phyloP scores from a whole-genome alignment of 2,113 vertebrate species.

The Jaculus jaculus region DNA sequence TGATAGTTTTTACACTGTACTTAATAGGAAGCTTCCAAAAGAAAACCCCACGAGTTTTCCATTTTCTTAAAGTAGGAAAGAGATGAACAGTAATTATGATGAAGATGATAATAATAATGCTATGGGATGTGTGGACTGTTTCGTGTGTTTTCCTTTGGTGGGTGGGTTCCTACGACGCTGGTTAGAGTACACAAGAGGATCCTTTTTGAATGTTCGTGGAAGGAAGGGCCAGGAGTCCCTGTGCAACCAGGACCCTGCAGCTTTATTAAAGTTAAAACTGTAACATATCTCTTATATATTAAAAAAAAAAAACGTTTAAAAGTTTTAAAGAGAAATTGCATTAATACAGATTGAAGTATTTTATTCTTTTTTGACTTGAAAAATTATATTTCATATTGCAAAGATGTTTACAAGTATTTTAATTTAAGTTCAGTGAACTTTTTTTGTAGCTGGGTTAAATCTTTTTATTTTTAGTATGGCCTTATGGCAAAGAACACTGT shows the following conservation, averaged over 20 bases:
- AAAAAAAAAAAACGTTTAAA: slow-evolving; percentile 88
- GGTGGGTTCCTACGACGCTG: slow-evolving; percentile 85
- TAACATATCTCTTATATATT: slow-evolving; percentile 96
- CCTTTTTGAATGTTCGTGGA: slow-evolving; percentile 86
- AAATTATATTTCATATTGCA: slow-evolving; percentile 99
- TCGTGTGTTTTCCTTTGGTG: slow-evolving; percentile 80
- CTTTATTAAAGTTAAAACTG: slow-evolving; percentile 89
- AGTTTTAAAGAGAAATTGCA: slow-evolving; percentile 97
- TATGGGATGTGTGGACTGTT: slow-evolving; percentile 84
- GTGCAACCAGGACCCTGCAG: slow-evolving; percentile 91
- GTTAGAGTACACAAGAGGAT: slow-evolving; percentile 81
- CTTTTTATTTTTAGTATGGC: slow-evolving; percentile 97
- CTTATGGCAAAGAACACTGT: slow-evolving; percentile 97
- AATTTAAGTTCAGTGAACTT: slow-evolving; percentile 99
- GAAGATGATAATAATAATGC: slow-evolving; percentile 83
- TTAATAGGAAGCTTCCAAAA: slow-evolving; percentile 86
- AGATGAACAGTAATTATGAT: slow-evolving; percentile 70
- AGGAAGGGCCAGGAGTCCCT: slow-evolving; percentile 86
- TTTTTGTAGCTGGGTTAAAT: slow-evolving; percentile 99
- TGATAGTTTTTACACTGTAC: slow-evolving; percentile 92
- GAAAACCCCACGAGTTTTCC: slow-evolving; percentile 63
- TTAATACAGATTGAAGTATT: slow-evolving; percentile 99
- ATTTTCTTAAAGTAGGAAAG: slow-evolving; percentile 60
- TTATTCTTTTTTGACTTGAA: slow-evolving; percentile 99
- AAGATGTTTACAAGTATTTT: slow-evolving; percentile 99